A percentile compares a stretch with the other conserved stretches of the same genome.
Conservation (phyloP, 1,140 invertebrate species). For the Hylyphantes graminicola region DNA sequence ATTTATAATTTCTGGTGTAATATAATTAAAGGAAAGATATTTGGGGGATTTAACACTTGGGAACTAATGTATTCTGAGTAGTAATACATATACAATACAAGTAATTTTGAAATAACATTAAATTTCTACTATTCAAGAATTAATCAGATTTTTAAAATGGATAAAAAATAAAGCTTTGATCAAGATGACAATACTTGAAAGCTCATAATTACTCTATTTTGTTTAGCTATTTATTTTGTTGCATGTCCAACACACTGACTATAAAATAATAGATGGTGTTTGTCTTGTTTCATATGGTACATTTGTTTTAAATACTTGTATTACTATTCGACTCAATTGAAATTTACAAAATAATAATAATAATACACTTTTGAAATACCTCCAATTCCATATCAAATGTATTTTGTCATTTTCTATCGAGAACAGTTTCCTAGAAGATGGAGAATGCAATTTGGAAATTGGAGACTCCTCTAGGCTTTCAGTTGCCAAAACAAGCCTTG, state of each 20-base stretch:
- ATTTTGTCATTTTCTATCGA: slow-evolving; percentile 37
- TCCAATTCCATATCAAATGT: slow-evolving; percentile 51
- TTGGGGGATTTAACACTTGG: background rate
- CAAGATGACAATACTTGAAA: too few species aligned
- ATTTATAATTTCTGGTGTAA: background rate
- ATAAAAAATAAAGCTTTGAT: background rate
- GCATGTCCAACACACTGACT: too few species aligned
- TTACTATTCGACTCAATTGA: background rate
- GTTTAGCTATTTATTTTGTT: too few species aligned
- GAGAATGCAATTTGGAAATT: background rate
- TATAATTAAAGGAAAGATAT: background rate
- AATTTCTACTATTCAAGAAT: background rate
- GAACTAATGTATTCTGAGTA: background rate
- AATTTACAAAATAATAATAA: background rate
- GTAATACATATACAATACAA: background rate
- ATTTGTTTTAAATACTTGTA: background rate
- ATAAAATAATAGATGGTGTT: too few species aligned
- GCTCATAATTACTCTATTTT: too few species aligned
- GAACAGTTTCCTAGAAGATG: background rate
- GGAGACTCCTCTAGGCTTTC: slow-evolving; percentile 51
- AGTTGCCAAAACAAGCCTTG: slow-evolving; percentile 30
- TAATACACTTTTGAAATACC: slow-evolving; percentile 22
- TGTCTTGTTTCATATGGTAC: too few species aligned
- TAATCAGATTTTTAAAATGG: background rate
- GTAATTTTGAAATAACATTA: background rate